These are phyloP conservation scores for Lepidochitona cinerea DNA, from an alignment of 2,888 invertebrate species.

Conservation along the genomic window DNA sequence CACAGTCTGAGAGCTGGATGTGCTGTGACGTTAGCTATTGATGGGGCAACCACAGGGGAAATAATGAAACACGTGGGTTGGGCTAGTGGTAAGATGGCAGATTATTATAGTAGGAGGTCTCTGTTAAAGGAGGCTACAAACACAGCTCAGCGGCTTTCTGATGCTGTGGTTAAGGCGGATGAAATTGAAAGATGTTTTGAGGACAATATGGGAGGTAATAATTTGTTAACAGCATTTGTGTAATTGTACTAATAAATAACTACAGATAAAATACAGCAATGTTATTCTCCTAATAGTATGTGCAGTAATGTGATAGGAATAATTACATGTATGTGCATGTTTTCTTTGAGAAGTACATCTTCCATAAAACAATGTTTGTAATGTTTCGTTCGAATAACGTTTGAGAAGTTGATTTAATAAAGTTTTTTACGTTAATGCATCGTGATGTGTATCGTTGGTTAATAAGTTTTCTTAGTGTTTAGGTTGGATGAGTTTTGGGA, in stretches of 20 bases:
- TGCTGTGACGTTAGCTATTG: background rate
- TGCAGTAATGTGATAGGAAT: too few relatives aligned
- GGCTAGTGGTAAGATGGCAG: background rate
- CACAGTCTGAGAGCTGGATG: constrained; percentile 9
- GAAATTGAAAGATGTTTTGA: background rate
- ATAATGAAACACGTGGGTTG: constrained; percentile 10
- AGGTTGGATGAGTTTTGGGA: background rate
- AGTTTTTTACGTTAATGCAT: too few relatives aligned
- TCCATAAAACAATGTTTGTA: too few relatives aligned
- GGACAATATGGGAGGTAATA: background rate
- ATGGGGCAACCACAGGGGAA: background rate
- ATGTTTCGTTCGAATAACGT: too few relatives aligned
- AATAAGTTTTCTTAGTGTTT: too few relatives aligned
- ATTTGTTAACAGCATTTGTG: background rate
- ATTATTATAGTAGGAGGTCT: background rate
- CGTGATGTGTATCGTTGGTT: too few relatives aligned
- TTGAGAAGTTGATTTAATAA: too few relatives aligned
- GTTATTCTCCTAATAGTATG: too few relatives aligned
- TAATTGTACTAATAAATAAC: too few relatives aligned
- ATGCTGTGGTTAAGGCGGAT: background rate
- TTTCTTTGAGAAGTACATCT: too few relatives aligned
- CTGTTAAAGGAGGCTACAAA: background rate
- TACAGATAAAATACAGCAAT: too few relatives aligned
- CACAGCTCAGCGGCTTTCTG: background rate
- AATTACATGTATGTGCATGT: too few relatives aligned